phyloP scores from a whole-genome alignment of 2,113 vertebrate species.

The Xenopus borealis region DNA sequence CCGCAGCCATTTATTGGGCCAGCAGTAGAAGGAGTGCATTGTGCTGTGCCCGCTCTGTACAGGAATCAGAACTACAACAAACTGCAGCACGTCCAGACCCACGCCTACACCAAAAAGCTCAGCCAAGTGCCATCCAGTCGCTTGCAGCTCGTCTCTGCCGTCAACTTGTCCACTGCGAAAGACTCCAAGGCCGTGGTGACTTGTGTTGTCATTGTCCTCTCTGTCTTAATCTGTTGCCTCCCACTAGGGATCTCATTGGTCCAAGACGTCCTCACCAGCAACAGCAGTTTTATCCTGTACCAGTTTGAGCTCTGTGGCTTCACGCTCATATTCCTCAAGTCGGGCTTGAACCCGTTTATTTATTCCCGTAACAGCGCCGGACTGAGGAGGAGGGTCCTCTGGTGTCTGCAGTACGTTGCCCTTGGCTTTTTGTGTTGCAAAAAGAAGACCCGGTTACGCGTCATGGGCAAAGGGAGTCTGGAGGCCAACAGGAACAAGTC shows the following conservation, averaged over 20 bases:
- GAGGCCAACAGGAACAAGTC: conserved; percentile 95
- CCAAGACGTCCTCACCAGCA: conserved; percentile 74
- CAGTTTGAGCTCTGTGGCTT: conserved; percentile 93
- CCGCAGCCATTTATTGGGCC: conserved; percentile 70
- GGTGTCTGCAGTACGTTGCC: conserved; percentile 77
- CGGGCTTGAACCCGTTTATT: conserved; percentile 93
- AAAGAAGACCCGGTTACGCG: conserved; percentile 87
- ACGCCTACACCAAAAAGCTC: conserved; percentile 63
- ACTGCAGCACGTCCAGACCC: conserved; percentile 72
- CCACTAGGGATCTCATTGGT: conserved; percentile 85
- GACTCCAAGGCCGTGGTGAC: conserved; percentile 89
- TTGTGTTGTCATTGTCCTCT: conserved; percentile 85
- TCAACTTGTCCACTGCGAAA: conserved; percentile 83
- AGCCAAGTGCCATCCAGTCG: conserved; percentile 57
- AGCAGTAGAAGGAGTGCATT: conserved; percentile 64
- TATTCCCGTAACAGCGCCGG: conserved; percentile 93
- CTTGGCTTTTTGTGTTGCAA: conserved; percentile 84
- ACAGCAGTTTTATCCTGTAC: conserved; percentile 79
- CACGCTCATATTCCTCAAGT: conserved; percentile 91
- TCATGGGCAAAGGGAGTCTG: conserved; percentile 87
- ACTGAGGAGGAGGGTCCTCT: conserved; percentile 81
- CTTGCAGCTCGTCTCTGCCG: conserved; percentile 75
- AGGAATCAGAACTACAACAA: conserved; percentile 84
- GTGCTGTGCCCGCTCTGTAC: conserved; percentile 76
- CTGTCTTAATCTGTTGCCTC: conserved; percentile 87